Conservation (phyloP, 2,797 vertebrate species). For the Scleropages formosus region DNA sequence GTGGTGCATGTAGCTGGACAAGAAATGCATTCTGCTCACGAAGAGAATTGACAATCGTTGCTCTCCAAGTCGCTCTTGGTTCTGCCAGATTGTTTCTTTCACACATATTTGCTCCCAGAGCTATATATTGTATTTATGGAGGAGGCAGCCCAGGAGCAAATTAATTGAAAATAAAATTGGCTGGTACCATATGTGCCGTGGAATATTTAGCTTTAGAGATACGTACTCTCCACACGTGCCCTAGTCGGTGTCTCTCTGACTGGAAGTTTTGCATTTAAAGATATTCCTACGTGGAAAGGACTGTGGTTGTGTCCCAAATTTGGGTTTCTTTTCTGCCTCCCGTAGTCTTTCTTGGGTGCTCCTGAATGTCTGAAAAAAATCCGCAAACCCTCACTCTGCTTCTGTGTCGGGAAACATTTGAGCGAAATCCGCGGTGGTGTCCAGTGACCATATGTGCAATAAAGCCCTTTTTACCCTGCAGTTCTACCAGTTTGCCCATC, state of each 20-base stretch:
- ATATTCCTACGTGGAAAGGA: background rate
- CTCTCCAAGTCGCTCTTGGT: background rate
- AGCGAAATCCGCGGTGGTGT: background rate
- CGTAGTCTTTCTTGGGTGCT: no score
- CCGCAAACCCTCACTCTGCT: no score
- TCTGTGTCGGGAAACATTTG: no score
- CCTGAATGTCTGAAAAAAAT: no score
- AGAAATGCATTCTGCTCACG: background rate
- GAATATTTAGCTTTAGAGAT: no score
- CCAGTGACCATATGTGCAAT: no score
- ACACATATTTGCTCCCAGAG: background rate
- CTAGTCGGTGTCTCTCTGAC: background rate
- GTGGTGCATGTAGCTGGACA: background rate
- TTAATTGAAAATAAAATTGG: background rate
- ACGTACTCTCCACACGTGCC: no score
- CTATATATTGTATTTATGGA: background rate
- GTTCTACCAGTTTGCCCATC: background rate
- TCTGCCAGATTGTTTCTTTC: background rate
- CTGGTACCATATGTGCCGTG: slow-evolving; percentile 5
- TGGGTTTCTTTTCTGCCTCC: no score
- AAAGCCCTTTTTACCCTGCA: background rate
- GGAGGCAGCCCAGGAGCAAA: background rate
- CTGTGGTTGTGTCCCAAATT: no score
- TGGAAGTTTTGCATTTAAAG: background rate
- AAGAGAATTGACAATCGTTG: background rate